Evolutionary conservation across 2,113 vertebrate species (phyloP), one percentile per base, ranked within the genome.

Genomic region (Triplophysa dalaica): DNA sequence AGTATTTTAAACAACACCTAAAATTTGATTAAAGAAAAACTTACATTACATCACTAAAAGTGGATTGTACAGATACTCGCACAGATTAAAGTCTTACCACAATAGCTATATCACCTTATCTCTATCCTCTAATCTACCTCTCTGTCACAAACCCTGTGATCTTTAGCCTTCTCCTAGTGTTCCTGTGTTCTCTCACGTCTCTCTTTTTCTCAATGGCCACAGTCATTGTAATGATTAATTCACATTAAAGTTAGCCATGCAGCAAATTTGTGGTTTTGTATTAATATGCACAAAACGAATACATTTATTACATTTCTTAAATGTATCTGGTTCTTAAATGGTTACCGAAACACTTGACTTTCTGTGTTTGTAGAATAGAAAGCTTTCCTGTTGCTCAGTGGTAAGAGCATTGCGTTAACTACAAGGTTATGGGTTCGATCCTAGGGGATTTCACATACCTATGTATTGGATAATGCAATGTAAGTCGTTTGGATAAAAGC

Each of bases 101-200:
- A 73, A 24, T 24, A 33, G 1, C 60, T 29, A 24, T 63, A 50
- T 75, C 9, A 48, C 8, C 1, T 63, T 63, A 62, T 75, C 73
- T 63, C 16, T 48, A 45, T 63, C 73, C 22, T 48, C 41, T 63
- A 43, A 73, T 73, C 70, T 91, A 77, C 9, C 41, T 4, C 19
- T 38, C 10, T 62, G n/a, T 17, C 13, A 48, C 72, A 75, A 19
- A 75, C 61, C 60, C 38, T 21, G 61, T 66, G 48, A 66, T 66
- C 26, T 54, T 66, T 63, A 67, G 41, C 50, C 72, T 62, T 38
- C 62, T 75, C 70, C 45, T 5, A 62, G 72, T 63, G 73, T 79
- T 38, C 80, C 43, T 63, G 64, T 56, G 33, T 67, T 52, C 13
- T 26, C 48, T 75, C 58, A 75, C 41, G 73, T 75, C 41, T 48